Conservation (phyloP, 2,888 invertebrate genomes). For the Megalurothrips usitatus region DNA sequence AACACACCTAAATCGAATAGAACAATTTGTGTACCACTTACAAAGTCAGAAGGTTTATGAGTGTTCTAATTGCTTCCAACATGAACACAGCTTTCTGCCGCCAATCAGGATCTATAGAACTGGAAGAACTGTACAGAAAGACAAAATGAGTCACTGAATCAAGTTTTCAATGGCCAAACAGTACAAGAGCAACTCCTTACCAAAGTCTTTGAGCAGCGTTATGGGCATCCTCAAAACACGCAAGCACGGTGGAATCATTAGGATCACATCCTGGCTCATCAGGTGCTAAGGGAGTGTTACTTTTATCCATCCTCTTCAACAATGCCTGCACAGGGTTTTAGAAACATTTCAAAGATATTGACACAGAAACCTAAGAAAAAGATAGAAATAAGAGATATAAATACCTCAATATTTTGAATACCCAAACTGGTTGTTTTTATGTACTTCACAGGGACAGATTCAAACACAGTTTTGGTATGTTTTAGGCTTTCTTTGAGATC, state of each 20-base stretch:
- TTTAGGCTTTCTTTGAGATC: not conserved
- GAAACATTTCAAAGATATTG: not conserved
- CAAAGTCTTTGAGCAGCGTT: not conserved
- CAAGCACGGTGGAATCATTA: not conserved
- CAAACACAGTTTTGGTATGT: not conserved
- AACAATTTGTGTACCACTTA: not conserved
- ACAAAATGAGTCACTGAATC: not conserved
- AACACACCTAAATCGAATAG: not conserved
- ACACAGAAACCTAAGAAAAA: too few species aligned
- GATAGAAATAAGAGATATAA: too few species aligned
- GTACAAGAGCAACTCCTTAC: not conserved
- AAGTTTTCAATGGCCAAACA: not conserved
- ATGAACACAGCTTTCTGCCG: not conserved
- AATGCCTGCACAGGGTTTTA: not conserved
- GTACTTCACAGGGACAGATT: not conserved
- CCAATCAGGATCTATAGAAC: not conserved
- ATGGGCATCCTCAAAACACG: not conserved
- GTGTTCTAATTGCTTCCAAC: not conserved
- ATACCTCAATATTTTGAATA: not conserved
- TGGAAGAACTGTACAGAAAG: not conserved
- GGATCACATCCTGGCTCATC: not conserved
- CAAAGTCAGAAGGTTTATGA: not conserved
- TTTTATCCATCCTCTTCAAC: not conserved
- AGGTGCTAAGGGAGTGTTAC: not conserved
- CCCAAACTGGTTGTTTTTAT: not conserved